phyloP scores from a whole-genome alignment of 2,113 vertebrate genomes.

The Toxotes chatareus region DNA sequence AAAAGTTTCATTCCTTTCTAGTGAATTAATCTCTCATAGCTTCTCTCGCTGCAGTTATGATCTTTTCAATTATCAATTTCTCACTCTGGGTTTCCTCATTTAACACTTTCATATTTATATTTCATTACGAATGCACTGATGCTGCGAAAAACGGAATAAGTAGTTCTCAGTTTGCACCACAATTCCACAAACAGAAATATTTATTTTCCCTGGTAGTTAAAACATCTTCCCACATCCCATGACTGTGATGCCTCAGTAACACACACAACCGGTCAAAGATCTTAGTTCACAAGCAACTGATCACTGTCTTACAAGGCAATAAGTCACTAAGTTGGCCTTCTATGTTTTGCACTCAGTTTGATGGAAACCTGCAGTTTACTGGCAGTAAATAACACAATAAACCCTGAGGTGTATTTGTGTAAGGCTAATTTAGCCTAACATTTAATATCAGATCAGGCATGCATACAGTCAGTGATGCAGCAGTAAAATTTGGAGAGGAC shows the following conservation, averaged over 20 bases:
- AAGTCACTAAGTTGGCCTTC: conserved; percentile 10
- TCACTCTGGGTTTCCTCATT: neutral
- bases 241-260: neutral
- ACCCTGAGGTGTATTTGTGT: conserved; percentile 26
- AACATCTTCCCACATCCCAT: neutral
- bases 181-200: neutral
- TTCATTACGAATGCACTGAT: neutral
- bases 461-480: conserved; percentile 10
- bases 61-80: neutral
- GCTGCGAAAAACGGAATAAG: neutral
- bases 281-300: conserved; percentile 37
- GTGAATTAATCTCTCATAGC: neutral
- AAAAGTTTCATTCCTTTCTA: neutral
- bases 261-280: conserved; percentile 55
- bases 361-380: conserved; percentile 29
- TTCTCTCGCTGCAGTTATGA: neutral
- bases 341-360: conserved; percentile 17
- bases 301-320: conserved; percentile 11
- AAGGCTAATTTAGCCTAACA: conserved; percentile 22
- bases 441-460: conserved; percentile 20
- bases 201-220: neutral
- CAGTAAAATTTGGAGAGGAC: conserved; percentile 10
- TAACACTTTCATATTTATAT: conserved; percentile 2
- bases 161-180: neutral
- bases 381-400: conserved; percentile 34